phyloP scores from a whole-genome alignment of 2,888 invertebrate species.

The Epiperipatus broadwayi region DNA sequence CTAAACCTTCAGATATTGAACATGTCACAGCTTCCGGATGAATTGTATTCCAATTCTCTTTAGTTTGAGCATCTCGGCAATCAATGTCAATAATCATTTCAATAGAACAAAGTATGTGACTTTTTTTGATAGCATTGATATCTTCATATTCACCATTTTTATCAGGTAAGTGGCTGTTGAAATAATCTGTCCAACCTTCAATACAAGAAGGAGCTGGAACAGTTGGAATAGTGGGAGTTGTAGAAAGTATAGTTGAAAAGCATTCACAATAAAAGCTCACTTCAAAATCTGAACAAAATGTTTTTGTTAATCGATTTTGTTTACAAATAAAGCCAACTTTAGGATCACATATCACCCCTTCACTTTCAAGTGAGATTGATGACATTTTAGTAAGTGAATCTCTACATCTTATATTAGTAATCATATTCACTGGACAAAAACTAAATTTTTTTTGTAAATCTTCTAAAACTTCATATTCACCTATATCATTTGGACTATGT shows the following conservation, averaged over 20 bases:
- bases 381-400: too few relatives aligned
- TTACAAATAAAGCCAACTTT: conserved; percentile 16
- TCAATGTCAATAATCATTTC: conserved; percentile 17
- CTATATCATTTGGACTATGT: conserved; percentile 16
- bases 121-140: conserved; percentile 14
- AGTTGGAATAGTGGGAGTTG: neutral
- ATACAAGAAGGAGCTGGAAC: too few relatives aligned
- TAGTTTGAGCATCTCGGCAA: conserved; percentile 17
- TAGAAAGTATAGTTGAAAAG: neutral
- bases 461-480: conserved; percentile 18
- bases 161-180: conserved; percentile 16
- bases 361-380: too few relatives aligned
- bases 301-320: conserved; percentile 10
- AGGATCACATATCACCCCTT: conserved; percentile 16
- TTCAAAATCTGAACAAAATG: conserved; percentile 23
- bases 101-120: conserved; percentile 17
- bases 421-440: conserved; percentile 18
- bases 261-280: conserved; percentile 17
- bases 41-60: too few relatives aligned
- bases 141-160: conserved; percentile 20
- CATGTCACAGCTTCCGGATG: too few relatives aligned
- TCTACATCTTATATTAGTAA: conserved; percentile 19
- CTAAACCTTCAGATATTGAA: conserved; percentile 14
- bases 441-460: conserved; percentile 16
- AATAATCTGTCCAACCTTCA: conserved; percentile 18